Evolutionary conservation across 2,888 invertebrate species (phyloP).

Genomic region (Ptilodon capucinus): DNA sequence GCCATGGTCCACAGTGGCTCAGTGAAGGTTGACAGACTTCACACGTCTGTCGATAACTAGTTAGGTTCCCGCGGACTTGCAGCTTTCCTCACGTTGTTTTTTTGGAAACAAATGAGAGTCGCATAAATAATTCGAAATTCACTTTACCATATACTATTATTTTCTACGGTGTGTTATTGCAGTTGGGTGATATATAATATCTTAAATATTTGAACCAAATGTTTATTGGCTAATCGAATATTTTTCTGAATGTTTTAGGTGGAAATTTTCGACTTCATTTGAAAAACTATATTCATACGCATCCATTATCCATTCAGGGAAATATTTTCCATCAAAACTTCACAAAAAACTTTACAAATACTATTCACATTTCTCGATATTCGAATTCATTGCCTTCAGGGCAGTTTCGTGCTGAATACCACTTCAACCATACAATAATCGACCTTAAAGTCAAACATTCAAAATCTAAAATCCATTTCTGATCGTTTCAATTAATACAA

Average conservation of each 20-base stretch:
- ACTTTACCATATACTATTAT: slow-evolving; percentile 16
- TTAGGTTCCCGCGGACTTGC: too few relatives aligned
- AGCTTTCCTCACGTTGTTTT: too few relatives aligned
- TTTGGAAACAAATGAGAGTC: too few relatives aligned
- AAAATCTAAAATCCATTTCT: slow-evolving; percentile 11
- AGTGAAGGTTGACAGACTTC: too few relatives aligned
- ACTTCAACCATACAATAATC: slow-evolving; percentile 15
- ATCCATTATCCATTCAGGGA: slow-evolving; percentile 2
- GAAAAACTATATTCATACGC: background rate
- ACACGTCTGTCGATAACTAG: too few relatives aligned
- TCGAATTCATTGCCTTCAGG: slow-evolving; percentile 54
- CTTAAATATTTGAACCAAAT: too few relatives aligned
- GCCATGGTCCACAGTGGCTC: too few relatives aligned
- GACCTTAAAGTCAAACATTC: background rate
- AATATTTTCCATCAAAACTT: slow-evolving; percentile 38
- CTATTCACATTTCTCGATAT: slow-evolving; percentile 48
- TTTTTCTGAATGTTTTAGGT: too few relatives aligned
- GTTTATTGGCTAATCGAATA: too few relatives aligned
- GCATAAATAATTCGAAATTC: too few relatives aligned
- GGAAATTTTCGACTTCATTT: background rate
- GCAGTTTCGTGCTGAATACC: slow-evolving; percentile 45
- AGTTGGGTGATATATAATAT: too few relatives aligned
- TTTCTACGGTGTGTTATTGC: too few relatives aligned
- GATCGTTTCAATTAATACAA: slow-evolving; percentile 2
- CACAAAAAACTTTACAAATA: slow-evolving; percentile 38